Base-by-base conservation (phyloP, 2,888 invertebrate genomes). In the Hypsopygia costalis region DNA sequence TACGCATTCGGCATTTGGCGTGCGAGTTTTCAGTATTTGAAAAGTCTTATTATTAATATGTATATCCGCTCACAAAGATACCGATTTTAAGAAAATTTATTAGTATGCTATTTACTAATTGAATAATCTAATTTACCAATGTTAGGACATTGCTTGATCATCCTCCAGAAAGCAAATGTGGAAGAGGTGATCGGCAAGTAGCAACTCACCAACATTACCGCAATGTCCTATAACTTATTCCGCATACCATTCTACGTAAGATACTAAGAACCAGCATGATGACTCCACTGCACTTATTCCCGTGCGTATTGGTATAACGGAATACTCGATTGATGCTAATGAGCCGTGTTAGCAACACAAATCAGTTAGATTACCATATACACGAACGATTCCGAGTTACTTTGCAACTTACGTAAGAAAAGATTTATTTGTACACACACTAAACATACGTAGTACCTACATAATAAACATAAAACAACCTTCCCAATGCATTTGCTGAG, bases 381-480 rank as follows among this genome's bases (percentile, higher is more conserved):
- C 25, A 35, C 35, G 36, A 36, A 34, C 30, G 38, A 34, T 27
- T 29, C 4, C 4, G 16, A 16, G 16, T 16, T 28, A 25, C 33
- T 39, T 41, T 36, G 40, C 36, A 38, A 38, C 39, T 41, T 46
- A 46, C 40, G 44, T 43, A 46, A 46, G 41, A 42, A 34, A 30
- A 38, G 22, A 35, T 30, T 36, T 10, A 27, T 31, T 29, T 25
- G 22, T 16, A 25, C 36, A 37, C 20, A 22, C 33, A 39, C 34
- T 42, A 8, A 12, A 12, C 1, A 6, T 12, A 31, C 9, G 8
- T 16, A 25, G n/a, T 7, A 25, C 25, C 7, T 16, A 16, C 4
- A 11, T 22, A 21, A 10, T 25, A 22, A 21, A 34, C n/a, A n/a
- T n/a, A n/a, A 34, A 21, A 20, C n/a, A 4, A 6, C 10, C n/a